Base-by-base conservation (phyloP, 2,888 invertebrate genomes). In the Drosophila mayaguana region DNA sequence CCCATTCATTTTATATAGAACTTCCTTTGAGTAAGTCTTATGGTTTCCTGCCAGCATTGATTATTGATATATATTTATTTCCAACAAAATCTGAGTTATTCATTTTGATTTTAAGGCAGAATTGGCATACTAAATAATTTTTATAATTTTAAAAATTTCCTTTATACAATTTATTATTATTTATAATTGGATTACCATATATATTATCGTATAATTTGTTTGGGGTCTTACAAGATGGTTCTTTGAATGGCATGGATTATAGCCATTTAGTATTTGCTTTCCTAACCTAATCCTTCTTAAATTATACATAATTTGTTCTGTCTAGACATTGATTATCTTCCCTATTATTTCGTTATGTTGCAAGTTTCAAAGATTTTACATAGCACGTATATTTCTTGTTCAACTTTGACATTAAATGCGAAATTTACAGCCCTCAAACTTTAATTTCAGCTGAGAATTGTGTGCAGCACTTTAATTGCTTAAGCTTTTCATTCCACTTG, bases 401-500 rank as follows among this genome's bases (percentile, higher is more conserved):
- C 9, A 20, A 14, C 8, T 34, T 8, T 34, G 18, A 18, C 3
- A 32, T 3, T 18, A 32, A n/a, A 50, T 32, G 45, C 5, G 16
- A 36, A 36, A 36, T 53, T 53, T 53, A 22, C 36, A 22, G 5
- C 22, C 9, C 36, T 36, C 16, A 20, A 34, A 22, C 36, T 14
- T 20, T 20, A 20, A 1, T 40, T 34, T 20, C 20, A 34, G 38
- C 22, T 25, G 16, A 34, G 11, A 6, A 8, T 16, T 43, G 42
- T 36, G 50, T 5, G 20, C 20, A 25, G 57, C 43, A 48, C 55
- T 51, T 76, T 72, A 72, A 76, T 76, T 76, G 57, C 77, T 51
- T 72, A 38, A 55, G 59, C 38, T 50, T 48, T 34, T 38, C 38
- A 46, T 45, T 18, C 62, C 54, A 65, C 65, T 61, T 61, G 50